phyloP scores from a whole-genome alignment of 2,797 vertebrate species.

The Toxotes lorentzi region DNA sequence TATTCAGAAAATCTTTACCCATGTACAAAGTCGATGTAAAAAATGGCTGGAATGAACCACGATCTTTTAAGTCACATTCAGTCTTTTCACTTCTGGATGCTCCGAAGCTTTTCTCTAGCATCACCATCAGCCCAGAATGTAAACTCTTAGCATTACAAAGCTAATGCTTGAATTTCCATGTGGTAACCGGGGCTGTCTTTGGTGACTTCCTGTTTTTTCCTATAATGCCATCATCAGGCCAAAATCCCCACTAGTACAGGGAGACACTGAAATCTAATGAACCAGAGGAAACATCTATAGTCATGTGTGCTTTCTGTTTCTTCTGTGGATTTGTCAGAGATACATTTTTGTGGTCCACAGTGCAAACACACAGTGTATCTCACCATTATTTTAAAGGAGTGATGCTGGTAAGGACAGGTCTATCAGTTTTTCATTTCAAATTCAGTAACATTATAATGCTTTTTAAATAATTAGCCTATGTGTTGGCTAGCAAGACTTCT shows the following conservation, averaged over 20 bases:
- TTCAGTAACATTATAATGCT: too few relatives aligned
- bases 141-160: background rate
- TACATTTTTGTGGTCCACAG: background rate
- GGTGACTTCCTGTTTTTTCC: background rate
- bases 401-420: too few relatives aligned
- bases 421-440: too few relatives aligned
- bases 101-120: background rate
- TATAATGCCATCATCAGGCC: background rate
- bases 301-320: too few relatives aligned
- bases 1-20: background rate
- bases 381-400: too few relatives aligned
- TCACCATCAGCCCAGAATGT: background rate
- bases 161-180: background rate
- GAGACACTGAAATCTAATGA: background rate
- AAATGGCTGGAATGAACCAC: background rate
- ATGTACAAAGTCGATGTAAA: conserved; percentile 4
- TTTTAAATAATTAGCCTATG: too few relatives aligned
- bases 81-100: background rate
- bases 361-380: too few relatives aligned
- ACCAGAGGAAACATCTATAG: background rate
- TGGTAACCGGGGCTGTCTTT: background rate
- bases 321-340: background rate
- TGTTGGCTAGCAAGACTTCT: too few relatives aligned
- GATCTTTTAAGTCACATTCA: background rate
- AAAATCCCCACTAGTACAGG: background rate